Evolutionary conservation across 2,797 vertebrate species (phyloP), one percentile per base, ranked within the genome.

Genomic region (Sphenopsis melanotis): DNA sequence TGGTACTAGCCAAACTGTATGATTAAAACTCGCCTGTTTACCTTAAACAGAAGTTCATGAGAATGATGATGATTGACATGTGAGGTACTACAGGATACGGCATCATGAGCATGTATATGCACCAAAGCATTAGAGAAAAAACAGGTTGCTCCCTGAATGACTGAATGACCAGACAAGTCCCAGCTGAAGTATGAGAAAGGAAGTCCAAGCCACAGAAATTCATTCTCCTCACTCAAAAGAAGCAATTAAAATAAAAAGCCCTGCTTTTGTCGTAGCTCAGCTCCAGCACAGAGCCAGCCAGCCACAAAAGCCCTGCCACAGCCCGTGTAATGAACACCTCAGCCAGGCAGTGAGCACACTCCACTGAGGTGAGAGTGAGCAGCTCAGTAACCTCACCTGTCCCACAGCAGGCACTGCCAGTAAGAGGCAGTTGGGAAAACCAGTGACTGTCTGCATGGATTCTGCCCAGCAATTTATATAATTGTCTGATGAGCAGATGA

Each of bases 401-500:
- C 68, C 78, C 71, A 71, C 30, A 52, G 66, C 70, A 89, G 49
- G 57, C 49, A 30, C 3, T 64, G 66, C 78, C 83, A 77, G 5
- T 11, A 74, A 74, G 30, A 78, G 18, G 30, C 49, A 66, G 59
- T 15, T 90, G 41, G 2, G 3, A 83, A 94, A 93, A 80, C 3
- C 56, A 89, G 26, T 5, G 41, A 63, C 71, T 56, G 44, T 20
- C 87, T 89, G 68, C 14, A 14, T 1, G 6, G 24, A 89, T 95
- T 80, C 84, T 85, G 64, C 44, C 64, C 81, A 74, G 56, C 63
- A 80, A 89, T 95, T 92, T 85, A 53, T 70, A 1, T 74, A 96
- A 94, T 94, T 93, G 81, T 55, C 78, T 89, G 66, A 57, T 69
- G 77, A 91, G 59, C 34, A 94, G 55, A 84, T 74, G 44, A 92